Evolutionary conservation across 1,140 invertebrate species (phyloP).

Genomic region (Euwallacea similis): DNA sequence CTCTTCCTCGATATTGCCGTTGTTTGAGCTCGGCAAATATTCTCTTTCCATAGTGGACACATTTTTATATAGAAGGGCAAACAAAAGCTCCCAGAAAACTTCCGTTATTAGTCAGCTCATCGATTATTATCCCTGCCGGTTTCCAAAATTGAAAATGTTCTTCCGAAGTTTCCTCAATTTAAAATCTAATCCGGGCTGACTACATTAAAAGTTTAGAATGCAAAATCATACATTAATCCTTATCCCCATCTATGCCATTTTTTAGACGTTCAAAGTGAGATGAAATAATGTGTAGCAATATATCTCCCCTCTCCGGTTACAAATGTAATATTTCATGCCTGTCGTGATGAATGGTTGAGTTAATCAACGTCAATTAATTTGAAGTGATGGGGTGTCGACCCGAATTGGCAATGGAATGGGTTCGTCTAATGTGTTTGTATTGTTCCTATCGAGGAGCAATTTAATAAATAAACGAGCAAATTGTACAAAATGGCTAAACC

Average conservation of each 20-base stretch:
- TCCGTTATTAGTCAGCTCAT: no score
- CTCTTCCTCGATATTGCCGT: no score
- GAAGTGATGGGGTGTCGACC: conserved; percentile 11
- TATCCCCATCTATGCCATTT: not conserved
- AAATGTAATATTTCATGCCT: not conserved
- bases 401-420: conserved; percentile 5
- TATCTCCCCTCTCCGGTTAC: not conserved
- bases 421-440: conserved; percentile 10
- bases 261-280: not conserved
- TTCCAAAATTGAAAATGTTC: no score
- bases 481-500: not conserved
- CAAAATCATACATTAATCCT: no score
- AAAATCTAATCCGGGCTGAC: no score
- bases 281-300: not conserved
- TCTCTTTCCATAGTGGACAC: no score
- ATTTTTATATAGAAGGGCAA: no score
- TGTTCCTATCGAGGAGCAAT: conserved; percentile 5
- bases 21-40: no score
- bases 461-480: conserved; percentile 2
- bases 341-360: not conserved
- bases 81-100: no score
- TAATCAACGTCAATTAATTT: conserved; percentile 10
- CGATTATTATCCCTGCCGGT: no score
- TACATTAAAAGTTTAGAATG: no score
- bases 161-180: no score